A percentile compares a stretch with the other conserved stretches of the same genome.
phyloP scores from a whole-genome alignment of 2,797 vertebrate species.

The Channa striata region DNA sequence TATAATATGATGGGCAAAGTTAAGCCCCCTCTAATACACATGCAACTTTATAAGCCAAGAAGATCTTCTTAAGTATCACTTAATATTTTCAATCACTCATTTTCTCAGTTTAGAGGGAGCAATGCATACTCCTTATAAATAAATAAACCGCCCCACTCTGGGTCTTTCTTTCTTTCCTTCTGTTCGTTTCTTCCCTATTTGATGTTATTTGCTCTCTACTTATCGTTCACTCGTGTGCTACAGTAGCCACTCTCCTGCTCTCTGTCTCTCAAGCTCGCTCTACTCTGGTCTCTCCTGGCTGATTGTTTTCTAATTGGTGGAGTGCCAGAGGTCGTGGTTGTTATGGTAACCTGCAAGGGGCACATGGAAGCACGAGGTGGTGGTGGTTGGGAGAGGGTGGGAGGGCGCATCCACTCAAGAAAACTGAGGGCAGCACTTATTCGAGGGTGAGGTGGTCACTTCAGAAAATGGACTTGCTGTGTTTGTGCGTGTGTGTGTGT shows the following conservation, averaged over 20 bases:
- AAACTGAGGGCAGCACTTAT: slow-evolving; percentile 71
- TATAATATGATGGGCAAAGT: not conserved
- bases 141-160: slow-evolving; percentile 1
- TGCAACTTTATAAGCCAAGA: not conserved
- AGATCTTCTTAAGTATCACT: not conserved
- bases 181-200: slow-evolving; percentile 33
- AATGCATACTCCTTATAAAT: not conserved
- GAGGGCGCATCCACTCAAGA: slow-evolving; percentile 68
- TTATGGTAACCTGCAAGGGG: slow-evolving; percentile 82
- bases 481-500: slow-evolving; percentile 21
- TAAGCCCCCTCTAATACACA: not conserved
- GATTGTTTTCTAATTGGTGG: slow-evolving; percentile 87
- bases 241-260: slow-evolving; percentile 7
- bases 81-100: not conserved
- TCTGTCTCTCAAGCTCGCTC: slow-evolving; percentile 48
- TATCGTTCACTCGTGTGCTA: slow-evolving; percentile 43
- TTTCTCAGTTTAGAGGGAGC: not conserved
- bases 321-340: slow-evolving; percentile 84
- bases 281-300: slow-evolving; percentile 70
- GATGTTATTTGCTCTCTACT: slow-evolving; percentile 43
- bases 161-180: not conserved
- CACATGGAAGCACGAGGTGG: slow-evolving; percentile 67
- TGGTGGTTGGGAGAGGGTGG: slow-evolving; percentile 39
- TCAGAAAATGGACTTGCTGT: slow-evolving; percentile 68
- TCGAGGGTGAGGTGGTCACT: slow-evolving; percentile 71